Percentiles rank a stretch among this genome's conserved stretches.
Conservation (phyloP, 2,797 vertebrate genomes). For the Sebastes hubbsi region DNA sequence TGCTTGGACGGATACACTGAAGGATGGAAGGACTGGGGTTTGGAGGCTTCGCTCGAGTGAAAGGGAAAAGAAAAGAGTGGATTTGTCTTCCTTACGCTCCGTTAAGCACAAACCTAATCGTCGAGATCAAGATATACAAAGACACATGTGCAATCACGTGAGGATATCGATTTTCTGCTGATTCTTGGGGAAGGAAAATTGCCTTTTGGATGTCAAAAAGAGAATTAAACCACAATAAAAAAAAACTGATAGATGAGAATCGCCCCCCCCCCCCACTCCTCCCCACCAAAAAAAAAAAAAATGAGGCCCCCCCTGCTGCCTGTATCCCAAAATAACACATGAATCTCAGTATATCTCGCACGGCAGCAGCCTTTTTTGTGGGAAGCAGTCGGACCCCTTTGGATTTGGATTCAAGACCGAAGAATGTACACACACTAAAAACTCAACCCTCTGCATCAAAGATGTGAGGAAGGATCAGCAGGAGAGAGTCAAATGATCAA, state of each 20-base stretch:
- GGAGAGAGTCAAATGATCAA: conserved; percentile 46
- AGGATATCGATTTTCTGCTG: conserved; percentile 25
- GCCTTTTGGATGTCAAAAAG: conserved; percentile 11
- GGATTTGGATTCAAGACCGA: conserved; percentile 67
- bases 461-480: conserved; percentile 55
- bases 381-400: conserved; percentile 12
- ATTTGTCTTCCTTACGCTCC: conserved; percentile 23
- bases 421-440: conserved; percentile 73
- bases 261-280: background rate
- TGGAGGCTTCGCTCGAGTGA: conserved; percentile 8
- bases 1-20: conserved; percentile 30
- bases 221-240: background rate
- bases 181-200: conserved; percentile 13
- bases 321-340: background rate
- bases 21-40: conserved; percentile 14
- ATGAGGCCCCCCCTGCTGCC: background rate
- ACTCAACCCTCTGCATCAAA: conserved; percentile 50
- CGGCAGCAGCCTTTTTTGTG: background rate
- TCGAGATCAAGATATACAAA: conserved; percentile 27
- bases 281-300: background rate
- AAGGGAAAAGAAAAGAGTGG: conserved; percentile 12
- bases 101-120: background rate
- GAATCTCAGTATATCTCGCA: background rate
- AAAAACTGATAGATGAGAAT: background rate
- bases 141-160: conserved; percentile 50